phyloP scores from a whole-genome alignment of 2,888 invertebrate species.

The Charanyca ferruginea region DNA sequence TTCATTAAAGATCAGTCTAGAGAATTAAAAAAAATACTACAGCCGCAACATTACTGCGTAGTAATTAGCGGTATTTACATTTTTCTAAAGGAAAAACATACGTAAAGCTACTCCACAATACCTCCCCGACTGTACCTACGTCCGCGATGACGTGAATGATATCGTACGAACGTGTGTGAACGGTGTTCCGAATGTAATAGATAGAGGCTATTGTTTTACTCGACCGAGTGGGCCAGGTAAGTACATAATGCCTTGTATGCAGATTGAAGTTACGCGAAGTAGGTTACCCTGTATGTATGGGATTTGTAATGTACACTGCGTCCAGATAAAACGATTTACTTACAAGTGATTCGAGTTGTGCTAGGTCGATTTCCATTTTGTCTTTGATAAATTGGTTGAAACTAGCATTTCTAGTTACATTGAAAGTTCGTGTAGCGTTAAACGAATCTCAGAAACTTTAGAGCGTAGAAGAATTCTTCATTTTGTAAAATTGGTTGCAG shows the following conservation, averaged over 20 bases:
- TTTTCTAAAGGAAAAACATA: not conserved
- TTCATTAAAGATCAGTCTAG: too few species aligned
- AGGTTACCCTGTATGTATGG: slow-evolving; percentile 38
- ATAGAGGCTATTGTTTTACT: slow-evolving; percentile 65
- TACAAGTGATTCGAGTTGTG: slow-evolving; percentile 6
- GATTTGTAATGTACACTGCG: slow-evolving; percentile 43
- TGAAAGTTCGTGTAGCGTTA: not conserved
- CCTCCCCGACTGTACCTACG: slow-evolving; percentile 10
- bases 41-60: too few species aligned
- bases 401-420: not conserved
- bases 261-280: slow-evolving; percentile 55
- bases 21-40: too few species aligned
- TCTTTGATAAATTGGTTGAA: not conserved
- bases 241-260: slow-evolving; percentile 47
- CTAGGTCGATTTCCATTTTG: not conserved
- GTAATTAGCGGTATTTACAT: too few species aligned
- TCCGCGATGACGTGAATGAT: slow-evolving; percentile 56
- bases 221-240: not conserved
- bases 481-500: too few species aligned
- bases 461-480: too few species aligned
- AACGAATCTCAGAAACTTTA: not conserved
- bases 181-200: slow-evolving; percentile 56
- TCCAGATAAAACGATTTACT: slow-evolving; percentile 44
- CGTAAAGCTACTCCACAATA: slow-evolving; percentile 19
- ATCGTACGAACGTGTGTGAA: slow-evolving; percentile 56